phyloP scores from a whole-genome alignment of 2,888 invertebrate species.

The Antheraea assamensis region DNA sequence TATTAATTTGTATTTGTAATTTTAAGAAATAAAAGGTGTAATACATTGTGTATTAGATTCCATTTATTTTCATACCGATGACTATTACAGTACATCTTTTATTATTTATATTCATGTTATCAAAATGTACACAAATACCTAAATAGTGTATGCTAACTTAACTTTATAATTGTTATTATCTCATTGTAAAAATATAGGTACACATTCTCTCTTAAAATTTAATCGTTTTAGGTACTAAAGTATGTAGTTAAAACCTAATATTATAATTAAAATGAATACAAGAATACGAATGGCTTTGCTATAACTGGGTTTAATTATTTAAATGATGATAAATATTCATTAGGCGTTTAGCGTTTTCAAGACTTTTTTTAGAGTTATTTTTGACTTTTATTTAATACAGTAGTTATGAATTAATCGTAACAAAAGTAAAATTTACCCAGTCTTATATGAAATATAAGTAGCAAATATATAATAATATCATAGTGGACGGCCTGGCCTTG shows the following conservation, averaged over 20 bases:
- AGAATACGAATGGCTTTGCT: conserved; percentile 45
- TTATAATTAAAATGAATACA: conserved; percentile 40
- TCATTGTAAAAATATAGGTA: conserved; percentile 78
- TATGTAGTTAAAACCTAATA: conserved; percentile 45
- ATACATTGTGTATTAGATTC: conserved; percentile 55
- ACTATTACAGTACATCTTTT: conserved; percentile 65
- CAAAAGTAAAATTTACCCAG: conserved; percentile 40
- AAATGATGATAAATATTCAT: background rate
- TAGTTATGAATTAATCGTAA: background rate
- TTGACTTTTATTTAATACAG: background rate
- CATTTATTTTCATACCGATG: conserved; percentile 69
- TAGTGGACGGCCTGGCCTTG: conserved; percentile 78
- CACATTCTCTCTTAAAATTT: conserved; percentile 55
- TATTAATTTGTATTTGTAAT: background rate
- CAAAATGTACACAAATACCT: conserved; percentile 77
- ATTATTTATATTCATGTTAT: conserved; percentile 63
- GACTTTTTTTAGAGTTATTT: background rate
- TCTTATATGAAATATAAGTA: conserved; percentile 67
- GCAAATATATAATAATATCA: conserved; percentile 41
- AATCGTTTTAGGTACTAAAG: conserved; percentile 51
- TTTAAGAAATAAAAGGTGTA: conserved; percentile 9
- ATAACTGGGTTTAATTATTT: conserved; percentile 5
- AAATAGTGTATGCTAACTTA: conserved; percentile 50
- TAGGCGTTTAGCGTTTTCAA: no score
- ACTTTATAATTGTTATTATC: conserved; percentile 64